Base-by-base conservation (phyloP, 2,888 invertebrate species). In the Mimachlamys varia region DNA sequence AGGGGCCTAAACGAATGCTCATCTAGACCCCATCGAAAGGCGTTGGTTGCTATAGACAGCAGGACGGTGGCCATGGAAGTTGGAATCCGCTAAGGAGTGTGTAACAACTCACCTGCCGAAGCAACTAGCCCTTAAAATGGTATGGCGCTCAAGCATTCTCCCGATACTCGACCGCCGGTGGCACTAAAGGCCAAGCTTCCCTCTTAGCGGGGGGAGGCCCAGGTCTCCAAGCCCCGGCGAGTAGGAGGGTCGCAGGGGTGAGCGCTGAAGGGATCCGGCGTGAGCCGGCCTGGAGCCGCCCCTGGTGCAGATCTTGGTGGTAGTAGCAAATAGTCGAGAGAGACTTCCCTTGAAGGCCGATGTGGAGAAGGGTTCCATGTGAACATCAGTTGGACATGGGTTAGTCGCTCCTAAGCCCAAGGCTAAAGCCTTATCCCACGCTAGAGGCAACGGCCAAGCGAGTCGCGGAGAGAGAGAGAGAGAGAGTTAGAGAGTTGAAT, bases 21-120 rank as follows among this genome's bases (percentile, higher is more conserved):
- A 97, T 97, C n/a, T 96, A 97, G 97, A 97, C 95, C 97, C 97
- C 44, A 44, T 44, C n/a, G 97, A 97, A 97, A 97, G 97, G 97
- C 97, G 97, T 97, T 97, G 97, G 97, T 44, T 97, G 97, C 97
- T 97, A 96, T 7, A 97, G 97, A 97, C 97, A 98, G 97, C 97
- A 97, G 97, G 98, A 97, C 97, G 97, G 97, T 98, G 98, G 97
- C 97, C 98, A 98, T 98, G 98, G 98, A 98, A 98, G 98, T 98
- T 97, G 98, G 97, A 97, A 97, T 97, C 44, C 97, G 97, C 97
- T 97, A 97, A 97, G 44, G 97, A 97, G 97, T 97, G 97, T 97
- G 97, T 44, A 97, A 97, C 97, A 96, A 97, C 97, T 97, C 97
- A 97, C 97, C 44, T 44, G 97, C 97, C 97, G 97, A 97, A 97